A percentile compares a stretch with the other conserved stretches of the same genome.
These are phyloP conservation scores for Cotesia glomerata DNA, from an alignment of 1,140 invertebrate species.

Conservation along the genomic window DNA sequence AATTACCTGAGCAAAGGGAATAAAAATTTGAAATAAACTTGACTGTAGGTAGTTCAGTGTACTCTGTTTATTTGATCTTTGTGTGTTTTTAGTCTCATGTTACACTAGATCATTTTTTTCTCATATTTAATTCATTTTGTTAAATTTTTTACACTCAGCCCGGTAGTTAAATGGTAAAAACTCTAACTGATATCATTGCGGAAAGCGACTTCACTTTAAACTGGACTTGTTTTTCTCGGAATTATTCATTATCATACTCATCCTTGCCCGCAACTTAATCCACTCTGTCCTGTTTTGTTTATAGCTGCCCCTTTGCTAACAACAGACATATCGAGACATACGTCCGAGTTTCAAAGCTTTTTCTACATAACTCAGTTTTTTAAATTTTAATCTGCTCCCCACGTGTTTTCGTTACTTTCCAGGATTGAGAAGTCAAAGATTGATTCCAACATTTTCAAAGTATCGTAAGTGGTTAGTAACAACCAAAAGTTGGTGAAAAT, in stretches of 20 bases:
- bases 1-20: conserved; percentile 14
- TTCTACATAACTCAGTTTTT: too few species aligned
- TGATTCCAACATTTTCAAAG: neutral
- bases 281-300: neutral
- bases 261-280: conserved; percentile 20
- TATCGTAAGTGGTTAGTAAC: neutral
- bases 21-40: conserved; percentile 21
- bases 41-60: conserved; percentile 30
- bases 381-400: conserved; percentile 1
- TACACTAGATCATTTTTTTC: conserved; percentile 17
- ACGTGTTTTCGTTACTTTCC: conserved; percentile 41
- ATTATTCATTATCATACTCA: conserved; percentile 58
- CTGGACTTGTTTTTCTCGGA: conserved; percentile 43
- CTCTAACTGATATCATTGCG: conserved; percentile 33
- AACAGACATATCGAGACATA: conserved; percentile 11
- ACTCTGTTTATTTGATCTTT: conserved; percentile 29
- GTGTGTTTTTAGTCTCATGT: conserved; percentile 23
- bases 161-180: conserved; percentile 22
- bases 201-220: conserved; percentile 38
- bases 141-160: neutral
- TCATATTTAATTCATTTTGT: conserved; percentile 2
- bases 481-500: conserved; percentile 16
- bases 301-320: conserved; percentile 30
- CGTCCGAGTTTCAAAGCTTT: conserved; percentile 20
- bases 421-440: conserved; percentile 20